phyloP scores from a whole-genome alignment of 1,140 invertebrate genomes.

The Calliopsis andreniformis region DNA sequence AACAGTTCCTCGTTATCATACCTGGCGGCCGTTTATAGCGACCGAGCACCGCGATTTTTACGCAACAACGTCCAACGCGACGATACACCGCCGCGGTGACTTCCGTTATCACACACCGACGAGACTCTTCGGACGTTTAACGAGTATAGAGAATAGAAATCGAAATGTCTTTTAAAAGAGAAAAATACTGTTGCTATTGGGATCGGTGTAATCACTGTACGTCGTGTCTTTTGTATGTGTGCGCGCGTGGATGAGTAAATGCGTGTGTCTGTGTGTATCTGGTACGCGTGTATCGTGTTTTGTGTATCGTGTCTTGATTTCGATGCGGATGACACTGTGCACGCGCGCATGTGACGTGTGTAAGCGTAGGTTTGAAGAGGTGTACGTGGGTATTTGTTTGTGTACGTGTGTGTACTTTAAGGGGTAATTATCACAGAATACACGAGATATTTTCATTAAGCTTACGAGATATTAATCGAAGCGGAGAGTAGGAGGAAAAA shows the following conservation, averaged over 20 bases:
- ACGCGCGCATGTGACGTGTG: conserved; percentile 26
- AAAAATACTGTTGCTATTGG: conserved; percentile 72
- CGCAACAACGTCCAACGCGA: not conserved
- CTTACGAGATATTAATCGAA: conserved; percentile 78
- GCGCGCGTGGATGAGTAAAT: not conserved
- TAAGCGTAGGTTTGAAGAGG: conserved; percentile 2
- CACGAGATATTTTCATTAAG: conserved; percentile 79
- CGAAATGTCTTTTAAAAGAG: conserved; percentile 73
- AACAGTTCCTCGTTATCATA: conserved; percentile 8
- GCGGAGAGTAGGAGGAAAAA: conserved; percentile 77
- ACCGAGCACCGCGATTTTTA: conserved; percentile 9
- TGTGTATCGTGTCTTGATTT: not conserved
- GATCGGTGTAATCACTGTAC: conserved; percentile 59
- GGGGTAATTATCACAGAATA: conserved; percentile 81
- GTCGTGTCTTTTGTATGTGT: conserved; percentile 11
- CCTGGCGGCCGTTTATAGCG: conserved; percentile 17
- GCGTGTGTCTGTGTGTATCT: not conserved
- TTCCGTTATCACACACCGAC: conserved; percentile 45
- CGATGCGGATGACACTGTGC: conserved; percentile 22
- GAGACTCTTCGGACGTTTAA: conserved; percentile 69
- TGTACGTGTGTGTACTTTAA: conserved; percentile 62
- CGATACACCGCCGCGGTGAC: conserved; percentile 14
- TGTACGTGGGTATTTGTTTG: conserved; percentile 52
- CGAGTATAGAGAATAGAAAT: conserved; percentile 73
- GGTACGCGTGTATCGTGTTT: conserved; percentile 17